Evolutionary conservation across 1,140 invertebrate species (phyloP), one percentile per base, ranked within the genome.

Genomic region (Anagrus nilaparvatae): DNA sequence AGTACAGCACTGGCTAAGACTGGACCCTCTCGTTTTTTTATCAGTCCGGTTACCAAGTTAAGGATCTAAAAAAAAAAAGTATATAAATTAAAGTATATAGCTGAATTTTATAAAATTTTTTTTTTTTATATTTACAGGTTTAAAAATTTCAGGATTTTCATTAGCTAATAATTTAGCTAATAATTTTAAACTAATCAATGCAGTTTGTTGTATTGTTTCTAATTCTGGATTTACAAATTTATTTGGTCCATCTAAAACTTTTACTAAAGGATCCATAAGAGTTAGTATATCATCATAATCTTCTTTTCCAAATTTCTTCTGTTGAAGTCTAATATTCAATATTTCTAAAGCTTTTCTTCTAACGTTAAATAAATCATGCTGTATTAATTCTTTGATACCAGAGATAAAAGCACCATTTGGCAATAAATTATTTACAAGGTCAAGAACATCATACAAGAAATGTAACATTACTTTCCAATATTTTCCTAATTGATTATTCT

Each of bases 281-380:
- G 66, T 60, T 10, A 73, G 69, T 12, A 85, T 54, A 34, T 76
- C 52, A 3, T 52, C 20, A 9, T 61, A 40, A 45, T 65, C 55
- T 13, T 71, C 57, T 12, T 65, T 55, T 32, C 78, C 75, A 47
- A 78, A 79, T 39, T 77, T 72, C 24, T 75, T 74, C 30, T 79
- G 73, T 31, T 82, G 76, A 4, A 95, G 63, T 61, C 89, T 84
- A 13, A 71, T 71, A 50, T 87, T 90, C 0, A 95, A 60, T 17
- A 96, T 58, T 53, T 94, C 89, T 62, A 94, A 73, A 1, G 84
- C 77, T 60, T 89, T 87, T 35, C 80, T 74, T 50, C 82, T 74
- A 2, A 95, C 80, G 3, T 74, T 73, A 1, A 76, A 51, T 10
- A 84, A 53, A 14, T 78, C 71, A 51, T 90, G 79, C 12, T 72